These are phyloP conservation scores for Botia kubotai DNA, from an alignment of 2,797 vertebrate species.

Conservation along the genomic window DNA sequence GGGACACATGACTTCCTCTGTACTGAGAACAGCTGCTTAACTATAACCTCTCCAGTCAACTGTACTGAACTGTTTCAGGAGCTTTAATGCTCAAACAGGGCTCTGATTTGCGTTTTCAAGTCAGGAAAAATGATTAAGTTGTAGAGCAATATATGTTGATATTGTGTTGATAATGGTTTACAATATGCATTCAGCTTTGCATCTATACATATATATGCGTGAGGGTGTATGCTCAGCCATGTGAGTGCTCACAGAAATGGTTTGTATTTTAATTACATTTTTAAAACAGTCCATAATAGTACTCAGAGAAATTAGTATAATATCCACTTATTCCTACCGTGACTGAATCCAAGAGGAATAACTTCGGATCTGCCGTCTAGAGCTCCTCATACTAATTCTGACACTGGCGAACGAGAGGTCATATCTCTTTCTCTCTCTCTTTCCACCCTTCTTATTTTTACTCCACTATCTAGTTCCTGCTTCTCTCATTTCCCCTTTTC, in stretches of 20 bases:
- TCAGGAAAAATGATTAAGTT: background rate
- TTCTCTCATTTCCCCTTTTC: background rate
- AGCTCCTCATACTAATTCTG: slow-evolving; percentile 35
- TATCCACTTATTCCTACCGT: background rate
- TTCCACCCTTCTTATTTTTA: background rate
- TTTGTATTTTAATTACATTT: background rate
- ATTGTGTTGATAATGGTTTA: background rate
- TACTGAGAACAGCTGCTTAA: slow-evolving; percentile 18
- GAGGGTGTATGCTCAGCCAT: slow-evolving; percentile 9
- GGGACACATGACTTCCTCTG: slow-evolving; percentile 39
- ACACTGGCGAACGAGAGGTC: slow-evolving; percentile 36
- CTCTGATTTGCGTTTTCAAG: slow-evolving; percentile 11
- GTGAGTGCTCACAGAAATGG: background rate
- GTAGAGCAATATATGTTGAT: background rate
- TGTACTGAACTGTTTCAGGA: slow-evolving; percentile 24
- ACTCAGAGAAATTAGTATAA: background rate
- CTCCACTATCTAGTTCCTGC: background rate
- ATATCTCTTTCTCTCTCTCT: slow-evolving; percentile 4
- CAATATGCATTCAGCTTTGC: slow-evolving; percentile 17
- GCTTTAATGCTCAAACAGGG: background rate
- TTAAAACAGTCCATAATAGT: too few relatives aligned
- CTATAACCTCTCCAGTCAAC: background rate
- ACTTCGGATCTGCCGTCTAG: slow-evolving; percentile 40
- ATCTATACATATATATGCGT: too few relatives aligned
- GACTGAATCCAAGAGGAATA: slow-evolving; percentile 41